phyloP scores from a whole-genome alignment of 1,140 invertebrate species.

The Andricus grossulariae region DNA sequence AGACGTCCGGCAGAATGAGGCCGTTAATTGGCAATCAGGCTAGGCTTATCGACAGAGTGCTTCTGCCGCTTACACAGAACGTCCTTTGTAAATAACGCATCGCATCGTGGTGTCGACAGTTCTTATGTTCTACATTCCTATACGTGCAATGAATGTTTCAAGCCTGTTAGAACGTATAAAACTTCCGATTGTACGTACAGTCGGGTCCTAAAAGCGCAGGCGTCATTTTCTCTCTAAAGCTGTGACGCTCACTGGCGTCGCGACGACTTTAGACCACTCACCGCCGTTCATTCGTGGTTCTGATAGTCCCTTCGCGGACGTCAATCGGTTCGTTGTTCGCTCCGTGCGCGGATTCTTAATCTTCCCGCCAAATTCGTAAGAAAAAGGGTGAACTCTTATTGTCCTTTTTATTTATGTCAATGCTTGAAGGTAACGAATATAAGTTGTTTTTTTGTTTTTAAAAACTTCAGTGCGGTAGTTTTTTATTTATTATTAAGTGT shows the following conservation, averaged over 20 bases:
- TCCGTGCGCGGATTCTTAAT: constrained; percentile 1
- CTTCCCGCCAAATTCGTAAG: neutral
- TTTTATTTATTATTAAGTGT: neutral
- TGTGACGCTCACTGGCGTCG: constrained; percentile 47
- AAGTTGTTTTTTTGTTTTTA: too few species aligned
- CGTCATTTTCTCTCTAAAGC: constrained; percentile 46
- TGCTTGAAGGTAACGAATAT: too few species aligned
- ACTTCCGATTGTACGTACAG: neutral
- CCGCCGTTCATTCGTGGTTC: constrained; percentile 39
- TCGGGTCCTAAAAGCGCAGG: constrained; percentile 44
- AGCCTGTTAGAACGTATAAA: neutral
- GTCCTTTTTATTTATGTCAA: too few species aligned
- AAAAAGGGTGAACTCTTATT: neutral
- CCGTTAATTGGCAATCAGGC: constrained; percentile 15
- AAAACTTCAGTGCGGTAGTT: neutral
- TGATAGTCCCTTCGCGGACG: constrained; percentile 53
- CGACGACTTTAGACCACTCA: constrained; percentile 42
- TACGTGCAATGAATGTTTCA: constrained; percentile 31
- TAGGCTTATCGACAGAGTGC: neutral
- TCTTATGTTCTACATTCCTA: constrained; percentile 44
- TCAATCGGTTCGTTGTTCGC: constrained; percentile 38
- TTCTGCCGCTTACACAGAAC: neutral
- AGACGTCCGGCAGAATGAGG: neutral
- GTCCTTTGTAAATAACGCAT: constrained; percentile 32
- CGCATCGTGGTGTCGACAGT: neutral